Evolutionary conservation across 2,113 vertebrate genomes (phyloP), one percentile per base, ranked within the genome.

Genomic region (Coptodon rendalli): DNA sequence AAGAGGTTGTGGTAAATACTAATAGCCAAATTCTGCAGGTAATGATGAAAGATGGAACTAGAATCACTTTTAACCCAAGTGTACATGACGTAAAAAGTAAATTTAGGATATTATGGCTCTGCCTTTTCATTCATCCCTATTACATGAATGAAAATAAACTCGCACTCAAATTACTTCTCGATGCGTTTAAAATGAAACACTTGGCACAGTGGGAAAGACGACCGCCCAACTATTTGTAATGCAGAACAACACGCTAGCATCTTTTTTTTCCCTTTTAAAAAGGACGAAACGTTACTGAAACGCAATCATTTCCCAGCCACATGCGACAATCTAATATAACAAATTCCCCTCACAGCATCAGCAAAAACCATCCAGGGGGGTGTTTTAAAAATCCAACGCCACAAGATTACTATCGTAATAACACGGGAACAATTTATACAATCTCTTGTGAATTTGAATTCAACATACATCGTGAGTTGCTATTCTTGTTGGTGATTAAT

Each of bases 261-360:
- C 19, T 17, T 7, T 10, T 29, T 50, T 68, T 40, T 5, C 38
- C 29, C 6, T 73, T 13, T 2, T 22, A 43, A 73, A 53, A 31
- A 79, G 2, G 34, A 76, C 10, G 45, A n/a, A 68, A 12, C 40
- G 76, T 79, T 83, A 36, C 38, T 61, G n/a, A 92, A 76, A 88
- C 57, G 78, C 79, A 89, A 57, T 53, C 45, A 76, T 76, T 52
- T 50, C 52, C 80, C 14, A 85, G 54, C 84, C 93, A 94, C 94
- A 95, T 94, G 92, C 84, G 87, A 92, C 91, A 88, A 31, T 89
- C 61, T 81, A 89, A 88, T 92, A 82, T 83, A 92, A 91, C 87
- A 92, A 94, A 93, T 93, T 90, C 86, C 84, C 78, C 90, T 94
- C 63, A 79, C 84, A 80, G 89, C 82, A 79, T 66, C 38, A 86